phyloP scores from a whole-genome alignment of 1,140 invertebrate genomes.

The Rhopalosiphum maidis region DNA sequence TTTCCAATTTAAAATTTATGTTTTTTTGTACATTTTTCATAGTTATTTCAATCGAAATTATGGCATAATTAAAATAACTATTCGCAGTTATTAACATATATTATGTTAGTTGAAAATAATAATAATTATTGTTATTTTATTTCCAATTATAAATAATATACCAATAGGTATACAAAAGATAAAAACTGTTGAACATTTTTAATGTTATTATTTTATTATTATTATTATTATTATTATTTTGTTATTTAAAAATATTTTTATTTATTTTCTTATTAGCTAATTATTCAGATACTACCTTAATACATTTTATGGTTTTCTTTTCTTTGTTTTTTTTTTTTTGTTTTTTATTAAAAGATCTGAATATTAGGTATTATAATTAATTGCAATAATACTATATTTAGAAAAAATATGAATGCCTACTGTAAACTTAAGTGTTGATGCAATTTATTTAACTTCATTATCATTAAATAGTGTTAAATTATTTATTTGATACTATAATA shows the following conservation, averaged over 20 bases:
- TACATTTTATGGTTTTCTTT: neutral
- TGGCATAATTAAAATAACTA: neutral
- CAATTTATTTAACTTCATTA: neutral
- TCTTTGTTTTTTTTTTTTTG: too few relatives aligned
- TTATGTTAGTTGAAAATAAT: neutral
- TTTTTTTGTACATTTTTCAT: neutral
- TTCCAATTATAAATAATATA: neutral
- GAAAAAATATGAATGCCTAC: neutral
- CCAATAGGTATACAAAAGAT: neutral
- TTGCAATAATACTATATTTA: neutral
- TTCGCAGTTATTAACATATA: neutral
- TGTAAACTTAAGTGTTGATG: neutral
- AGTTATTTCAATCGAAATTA: neutral
- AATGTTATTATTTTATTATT: conserved; percentile 13
- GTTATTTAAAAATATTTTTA: neutral
- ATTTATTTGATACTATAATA: conserved; percentile 9
- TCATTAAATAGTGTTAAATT: conserved; percentile 24
- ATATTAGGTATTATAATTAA: neutral
- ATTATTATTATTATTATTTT: neutral
- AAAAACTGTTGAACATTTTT: neutral
- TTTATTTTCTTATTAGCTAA: neutral
- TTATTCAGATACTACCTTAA: neutral
- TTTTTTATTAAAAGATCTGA: neutral
- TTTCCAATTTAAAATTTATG: neutral
- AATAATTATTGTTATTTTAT: neutral